Evolutionary conservation across 1,140 invertebrate genomes (phyloP), one percentile per base, ranked within the genome.

Genomic region (Ephestia elutella): DNA sequence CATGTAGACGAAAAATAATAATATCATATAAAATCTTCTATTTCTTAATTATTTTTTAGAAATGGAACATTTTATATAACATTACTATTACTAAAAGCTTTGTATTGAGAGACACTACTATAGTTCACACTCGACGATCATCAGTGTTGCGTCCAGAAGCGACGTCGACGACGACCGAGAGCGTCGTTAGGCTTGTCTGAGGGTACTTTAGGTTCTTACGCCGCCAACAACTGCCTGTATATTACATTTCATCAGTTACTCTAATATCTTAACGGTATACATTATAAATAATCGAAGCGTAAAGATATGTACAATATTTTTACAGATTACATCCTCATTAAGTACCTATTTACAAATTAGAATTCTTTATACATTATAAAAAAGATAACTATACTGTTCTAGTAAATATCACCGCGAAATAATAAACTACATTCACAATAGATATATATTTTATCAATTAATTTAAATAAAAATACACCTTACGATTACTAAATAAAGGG

Each of bases 291-390:
- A 88, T 80, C 65, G 78, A 86, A 86, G 83, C 83, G 75, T 85
- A 87, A 85, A 88, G 86, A 88, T 88, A 88, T 88, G 86, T 88
- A 88, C 86, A 88, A 85, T 85, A 84, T 86, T 87, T 86, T 86
- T 86, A 88, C 81, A 88, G 73, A 75, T 84, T 84, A 86, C 77
- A 79, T 81, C 73, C 54, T 60, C 70, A 79, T 87, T 86, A 88
- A 88, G 86, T 88, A 88, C 82, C 83, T 88, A 88, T 88, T 87
- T 88, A 88, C 86, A 88, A 87, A 88, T 87, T 86, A 86, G 81
- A 85, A 84, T 83, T 82, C 82, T 88, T 86, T 88, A 86, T 86
- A 86, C 83, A 88, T 77, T 71, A 86, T 86, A 85, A 88, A 86
- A 86, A 88, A 86, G 86, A 84, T 83, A 86, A 79, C 78, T 80